phyloP scores from a whole-genome alignment of 1,140 invertebrate species.

The Drosophila sulfurigaster region DNA sequence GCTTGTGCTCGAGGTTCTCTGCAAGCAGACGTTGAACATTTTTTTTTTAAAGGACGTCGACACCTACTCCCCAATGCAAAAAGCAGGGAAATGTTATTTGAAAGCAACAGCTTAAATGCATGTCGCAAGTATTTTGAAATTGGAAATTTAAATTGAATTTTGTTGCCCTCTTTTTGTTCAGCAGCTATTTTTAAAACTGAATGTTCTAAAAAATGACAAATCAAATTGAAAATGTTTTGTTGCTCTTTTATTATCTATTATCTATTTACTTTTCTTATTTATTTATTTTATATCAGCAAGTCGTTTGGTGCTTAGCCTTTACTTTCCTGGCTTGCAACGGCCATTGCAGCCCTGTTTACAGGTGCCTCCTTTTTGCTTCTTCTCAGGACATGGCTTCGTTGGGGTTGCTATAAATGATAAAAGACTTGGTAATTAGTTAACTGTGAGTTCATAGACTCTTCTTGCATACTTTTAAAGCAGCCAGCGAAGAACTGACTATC shows the following conservation, averaged over 20 bases:
- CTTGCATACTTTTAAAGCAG: slow-evolving; percentile 49
- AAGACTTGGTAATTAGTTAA: background rate
- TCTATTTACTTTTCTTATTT: background rate
- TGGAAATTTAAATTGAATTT: too few relatives aligned
- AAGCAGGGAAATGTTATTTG: background rate
- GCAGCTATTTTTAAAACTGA: too few relatives aligned
- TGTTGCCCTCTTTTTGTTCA: too few relatives aligned
- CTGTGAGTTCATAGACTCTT: background rate
- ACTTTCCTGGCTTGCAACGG: slow-evolving; percentile 30
- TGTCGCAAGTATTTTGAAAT: too few relatives aligned
- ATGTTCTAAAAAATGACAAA: too few relatives aligned
- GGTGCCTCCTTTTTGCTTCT: background rate
- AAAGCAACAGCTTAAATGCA: too few relatives aligned
- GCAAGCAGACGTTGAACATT: background rate
- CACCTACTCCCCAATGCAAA: background rate
- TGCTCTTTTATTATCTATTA: background rate
- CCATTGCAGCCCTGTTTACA: slow-evolving; percentile 17
- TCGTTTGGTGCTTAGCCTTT: background rate
- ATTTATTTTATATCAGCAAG: slow-evolving; percentile 6
- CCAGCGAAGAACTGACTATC: slow-evolving; percentile 31
- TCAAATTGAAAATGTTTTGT: too few relatives aligned
- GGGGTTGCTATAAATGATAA: background rate
- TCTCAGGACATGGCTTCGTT: slow-evolving; percentile 17
- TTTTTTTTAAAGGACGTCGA: background rate
- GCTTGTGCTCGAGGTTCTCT: background rate